Evolutionary conservation across 2,797 vertebrate species (phyloP), one percentile per base, ranked within the genome.

Genomic region (Artibeus lituratus): DNA sequence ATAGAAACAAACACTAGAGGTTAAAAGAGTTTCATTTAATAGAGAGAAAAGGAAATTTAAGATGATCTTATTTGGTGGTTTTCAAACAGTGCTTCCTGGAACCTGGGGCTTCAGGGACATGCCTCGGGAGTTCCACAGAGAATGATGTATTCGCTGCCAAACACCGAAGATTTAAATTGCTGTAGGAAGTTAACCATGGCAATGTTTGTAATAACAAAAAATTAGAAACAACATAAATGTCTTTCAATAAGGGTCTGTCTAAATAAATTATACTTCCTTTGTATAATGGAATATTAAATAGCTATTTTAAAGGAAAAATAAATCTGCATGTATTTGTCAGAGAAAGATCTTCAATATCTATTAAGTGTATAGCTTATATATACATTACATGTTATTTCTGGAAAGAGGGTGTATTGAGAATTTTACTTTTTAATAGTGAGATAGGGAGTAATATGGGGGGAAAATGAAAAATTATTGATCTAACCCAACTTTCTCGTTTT

Each of bases 1-100:
- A 88, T 44, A 57, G 42, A 93, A 93, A 94, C 76, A 92, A 94
- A 72, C 26, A 42, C 51, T 77, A 85, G 90, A 88, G 69, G 59
- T 94, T 90, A 92, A 90, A 78, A 57, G 55, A 69, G 35, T 90
- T 95, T 81, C 57, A 92, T 85, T 81, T 85, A 95, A 96, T 73
- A 82, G 87, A 96, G 76, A 96, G 35, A 89, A 96, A 93, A 96
- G 55, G 44, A 94, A 96, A 92, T 92, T 57, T 87, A 85, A 96
- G 70, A 78, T 93, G 49, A 86, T 90, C 62, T 94, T 94, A 72
- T 85, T 90, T 93, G 85, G 67, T 74, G 82, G 86, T 97, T 96
- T 97, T 96, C 92, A 90, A 92, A 97, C 94, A 94, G 26, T 39
- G 78, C 80, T 97, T 96, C 88, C 90, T 94, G 92, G 97, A 97